A percentile compares a stretch with the other conserved stretches of the same genome.
Evolutionary conservation across 2,113 vertebrate species (phyloP).

Genomic region (Monopterus albus): DNA sequence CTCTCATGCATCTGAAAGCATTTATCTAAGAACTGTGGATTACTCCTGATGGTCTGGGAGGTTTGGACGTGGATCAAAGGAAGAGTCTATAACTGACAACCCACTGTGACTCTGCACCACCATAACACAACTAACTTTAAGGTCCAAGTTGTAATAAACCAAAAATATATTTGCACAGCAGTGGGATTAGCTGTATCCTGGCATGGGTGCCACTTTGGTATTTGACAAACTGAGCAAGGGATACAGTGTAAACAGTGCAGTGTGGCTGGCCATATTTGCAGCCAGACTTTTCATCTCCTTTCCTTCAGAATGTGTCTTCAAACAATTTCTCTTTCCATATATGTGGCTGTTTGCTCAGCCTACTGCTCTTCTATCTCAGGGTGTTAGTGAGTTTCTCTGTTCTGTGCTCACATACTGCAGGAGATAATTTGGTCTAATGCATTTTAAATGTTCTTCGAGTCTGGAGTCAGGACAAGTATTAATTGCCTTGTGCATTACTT

Average conservation of each 20-base stretch:
- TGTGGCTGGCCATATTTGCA: background rate
- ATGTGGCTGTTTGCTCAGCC: background rate
- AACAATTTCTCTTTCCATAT: background rate
- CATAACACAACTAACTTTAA: background rate
- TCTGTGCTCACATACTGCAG: conserved; percentile 34
- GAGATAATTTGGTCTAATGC: conserved; percentile 68
- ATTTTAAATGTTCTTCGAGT: conserved; percentile 63
- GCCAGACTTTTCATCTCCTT: conserved; percentile 9
- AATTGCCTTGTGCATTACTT: conserved; percentile 52
- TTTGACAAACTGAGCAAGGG: background rate
- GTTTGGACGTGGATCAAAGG: background rate
- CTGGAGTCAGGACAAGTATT: conserved; percentile 65
- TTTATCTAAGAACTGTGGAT: no score
- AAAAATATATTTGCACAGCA: background rate
- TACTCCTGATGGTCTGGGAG: no score
- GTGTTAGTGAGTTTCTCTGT: background rate
- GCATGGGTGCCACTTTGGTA: background rate
- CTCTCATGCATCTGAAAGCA: background rate
- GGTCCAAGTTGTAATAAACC: background rate
- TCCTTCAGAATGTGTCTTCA: background rate
- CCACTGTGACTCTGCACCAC: background rate
- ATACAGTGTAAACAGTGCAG: conserved; percentile 9
- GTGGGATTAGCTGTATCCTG: background rate
- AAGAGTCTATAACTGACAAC: background rate
- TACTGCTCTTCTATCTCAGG: conserved; percentile 3